Conservation (phyloP, 2,113 vertebrate species). For the Grus americana region DNA sequence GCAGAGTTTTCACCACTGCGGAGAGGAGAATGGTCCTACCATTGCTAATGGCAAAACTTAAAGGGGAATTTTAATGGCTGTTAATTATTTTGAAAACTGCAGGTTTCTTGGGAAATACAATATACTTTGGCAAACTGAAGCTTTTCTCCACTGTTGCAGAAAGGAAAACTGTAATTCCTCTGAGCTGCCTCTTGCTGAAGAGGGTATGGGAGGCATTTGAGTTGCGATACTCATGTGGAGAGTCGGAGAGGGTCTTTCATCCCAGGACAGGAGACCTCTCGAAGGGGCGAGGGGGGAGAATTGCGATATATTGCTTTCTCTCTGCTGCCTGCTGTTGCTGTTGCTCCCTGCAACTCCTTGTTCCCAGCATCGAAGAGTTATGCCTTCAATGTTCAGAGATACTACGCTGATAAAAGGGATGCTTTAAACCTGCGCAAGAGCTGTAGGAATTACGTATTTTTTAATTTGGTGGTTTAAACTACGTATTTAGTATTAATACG, state of each 20-base stretch:
- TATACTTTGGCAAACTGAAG: not conserved
- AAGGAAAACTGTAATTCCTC: not conserved
- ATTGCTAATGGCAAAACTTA: not conserved
- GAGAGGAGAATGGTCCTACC: not conserved
- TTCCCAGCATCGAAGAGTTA: not conserved
- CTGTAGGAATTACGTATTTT: not conserved
- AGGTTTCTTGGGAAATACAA: not conserved
- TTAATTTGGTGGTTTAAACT: not conserved
- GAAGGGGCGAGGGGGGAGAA: not conserved
- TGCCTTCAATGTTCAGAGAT: not conserved
- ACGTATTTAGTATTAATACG: not conserved
- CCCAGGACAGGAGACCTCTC: not conserved
- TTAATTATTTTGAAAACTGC: slow-evolving; percentile 21
- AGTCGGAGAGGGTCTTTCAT: not conserved
- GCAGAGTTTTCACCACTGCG: not conserved
- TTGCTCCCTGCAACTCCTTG: not conserved
- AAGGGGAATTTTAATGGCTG: slow-evolving; percentile 11
- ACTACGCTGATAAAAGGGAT: not conserved
- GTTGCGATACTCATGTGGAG: fast-evolving
- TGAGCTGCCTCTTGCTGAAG: not conserved
- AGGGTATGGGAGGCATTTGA: not conserved
- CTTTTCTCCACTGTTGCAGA: not conserved
- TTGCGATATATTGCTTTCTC: not conserved
- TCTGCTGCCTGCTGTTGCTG: not conserved
- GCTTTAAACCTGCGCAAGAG: not conserved